These are phyloP conservation scores for Acrobasis consociella DNA, from an alignment of 2,888 invertebrate species.

Conservation along the genomic window DNA sequence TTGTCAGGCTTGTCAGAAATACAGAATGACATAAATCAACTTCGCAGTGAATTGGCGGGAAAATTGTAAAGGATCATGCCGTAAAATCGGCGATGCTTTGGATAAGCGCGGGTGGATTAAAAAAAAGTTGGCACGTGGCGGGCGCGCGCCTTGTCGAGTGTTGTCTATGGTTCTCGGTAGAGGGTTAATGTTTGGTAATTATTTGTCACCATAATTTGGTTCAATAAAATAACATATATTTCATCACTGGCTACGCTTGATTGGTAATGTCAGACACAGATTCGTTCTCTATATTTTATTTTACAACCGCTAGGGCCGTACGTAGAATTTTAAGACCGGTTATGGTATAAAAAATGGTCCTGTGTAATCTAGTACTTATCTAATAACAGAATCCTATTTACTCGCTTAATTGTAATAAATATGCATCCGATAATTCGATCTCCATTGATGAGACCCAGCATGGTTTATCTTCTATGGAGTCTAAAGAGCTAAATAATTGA, in stretches of 20 bases:
- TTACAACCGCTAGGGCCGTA: background rate
- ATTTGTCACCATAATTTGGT: slow-evolving; percentile 18
- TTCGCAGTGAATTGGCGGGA: slow-evolving; percentile 16
- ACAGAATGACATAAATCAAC: slow-evolving; percentile 19
- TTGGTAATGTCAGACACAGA: slow-evolving; percentile 7
- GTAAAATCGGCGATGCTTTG: slow-evolving; percentile 12
- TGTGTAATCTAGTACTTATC: no score
- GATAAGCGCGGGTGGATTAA: slow-evolving; percentile 16
- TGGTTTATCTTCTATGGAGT: no score
- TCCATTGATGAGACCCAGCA: no score
- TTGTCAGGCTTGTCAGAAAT: slow-evolving; percentile 13
- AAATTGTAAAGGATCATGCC: slow-evolving; percentile 16
- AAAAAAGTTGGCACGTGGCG: slow-evolving; percentile 35
- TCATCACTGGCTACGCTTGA: background rate
- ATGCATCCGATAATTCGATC: no score
- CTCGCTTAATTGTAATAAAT: no score
- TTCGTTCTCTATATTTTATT: background rate
- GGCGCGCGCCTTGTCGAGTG: slow-evolving; percentile 37
- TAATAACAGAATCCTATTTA: no score
- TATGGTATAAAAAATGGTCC: no score
- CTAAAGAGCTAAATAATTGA: no score
- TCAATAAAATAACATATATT: slow-evolving; percentile 10
- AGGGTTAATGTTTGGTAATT: slow-evolving; percentile 15
- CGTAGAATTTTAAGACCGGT: no score
- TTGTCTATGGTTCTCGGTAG: slow-evolving; percentile 16